phyloP scores from a whole-genome alignment of 2,113 vertebrate species.

The Tricholaema leucomelas region DNA sequence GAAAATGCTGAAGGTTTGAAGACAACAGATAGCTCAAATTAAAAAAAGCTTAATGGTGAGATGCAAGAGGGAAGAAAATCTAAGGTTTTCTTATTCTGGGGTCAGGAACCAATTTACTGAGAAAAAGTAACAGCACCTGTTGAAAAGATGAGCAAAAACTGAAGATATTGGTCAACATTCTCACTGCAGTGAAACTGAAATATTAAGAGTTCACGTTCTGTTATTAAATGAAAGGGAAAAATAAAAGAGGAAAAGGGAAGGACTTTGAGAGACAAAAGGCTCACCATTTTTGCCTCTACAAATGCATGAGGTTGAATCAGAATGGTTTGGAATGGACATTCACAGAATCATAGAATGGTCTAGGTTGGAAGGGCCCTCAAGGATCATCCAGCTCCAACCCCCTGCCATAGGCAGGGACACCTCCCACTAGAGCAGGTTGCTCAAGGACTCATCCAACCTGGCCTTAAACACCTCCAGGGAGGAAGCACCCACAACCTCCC shows the following conservation, averaged over 20 bases:
- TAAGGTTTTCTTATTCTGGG: not conserved
- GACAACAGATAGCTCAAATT: not conserved
- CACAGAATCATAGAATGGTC: too few relatives aligned
- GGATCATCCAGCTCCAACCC: too few relatives aligned
- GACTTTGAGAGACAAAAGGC: not conserved
- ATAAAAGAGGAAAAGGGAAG: not conserved
- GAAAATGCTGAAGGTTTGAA: not conserved
- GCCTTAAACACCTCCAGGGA: too few relatives aligned
- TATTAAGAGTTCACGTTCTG: not conserved
- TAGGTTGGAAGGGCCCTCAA: too few relatives aligned
- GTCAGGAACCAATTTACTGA: not conserved
- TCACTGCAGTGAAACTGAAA: not conserved
- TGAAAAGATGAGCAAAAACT: not conserved
- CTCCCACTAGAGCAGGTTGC: too few relatives aligned
- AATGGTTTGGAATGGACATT: too few relatives aligned
- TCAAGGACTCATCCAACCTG: too few relatives aligned
- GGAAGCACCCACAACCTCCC: too few relatives aligned
- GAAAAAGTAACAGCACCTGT: not conserved
- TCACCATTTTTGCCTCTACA: not conserved
- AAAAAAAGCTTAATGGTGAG: not conserved
- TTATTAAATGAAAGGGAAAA: not conserved
- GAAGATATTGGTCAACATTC: not conserved
- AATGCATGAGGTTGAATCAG: not conserved
- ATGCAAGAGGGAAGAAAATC: not conserved
- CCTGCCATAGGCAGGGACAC: too few relatives aligned